Conservation (phyloP, 2,797 vertebrate genomes). For the Oreochromis mossambicus region DNA sequence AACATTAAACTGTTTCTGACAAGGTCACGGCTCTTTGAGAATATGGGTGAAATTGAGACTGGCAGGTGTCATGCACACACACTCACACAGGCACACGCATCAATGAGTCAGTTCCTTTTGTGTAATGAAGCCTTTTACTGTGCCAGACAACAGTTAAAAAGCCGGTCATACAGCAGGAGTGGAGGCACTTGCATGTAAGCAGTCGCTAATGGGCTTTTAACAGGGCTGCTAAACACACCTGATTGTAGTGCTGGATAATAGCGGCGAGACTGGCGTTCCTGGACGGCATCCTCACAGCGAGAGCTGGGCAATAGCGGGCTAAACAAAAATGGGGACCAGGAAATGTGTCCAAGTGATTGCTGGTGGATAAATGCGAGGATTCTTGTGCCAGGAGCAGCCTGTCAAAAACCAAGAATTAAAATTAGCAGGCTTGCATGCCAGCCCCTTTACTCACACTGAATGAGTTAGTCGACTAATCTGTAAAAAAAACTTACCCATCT, state of each 20-base stretch:
- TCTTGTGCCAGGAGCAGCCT: neutral
- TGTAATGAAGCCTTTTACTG: neutral
- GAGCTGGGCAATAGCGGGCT: neutral
- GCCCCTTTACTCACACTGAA: neutral
- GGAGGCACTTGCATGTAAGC: conserved; percentile 1
- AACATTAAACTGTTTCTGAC: neutral
- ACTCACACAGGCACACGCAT: neutral
- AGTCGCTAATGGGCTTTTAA: conserved; percentile 10
- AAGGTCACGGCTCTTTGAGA: neutral
- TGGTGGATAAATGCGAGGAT: neutral
- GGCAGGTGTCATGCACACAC: neutral
- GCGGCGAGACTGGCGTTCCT: neutral
- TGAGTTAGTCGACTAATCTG: neutral
- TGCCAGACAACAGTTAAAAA: neutral
- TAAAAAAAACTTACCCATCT: neutral
- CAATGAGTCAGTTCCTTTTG: neutral
- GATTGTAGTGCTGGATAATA: neutral
- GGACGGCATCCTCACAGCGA: neutral
- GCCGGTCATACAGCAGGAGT: neutral
- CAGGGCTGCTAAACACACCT: neutral
- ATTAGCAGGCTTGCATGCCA: neutral
- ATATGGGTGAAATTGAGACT: neutral
- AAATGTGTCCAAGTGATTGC: neutral
- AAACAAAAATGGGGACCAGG: neutral
- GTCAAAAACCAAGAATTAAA: neutral